Conservation (phyloP, 1,140 invertebrate species). For the Eciton burchellii region DNA sequence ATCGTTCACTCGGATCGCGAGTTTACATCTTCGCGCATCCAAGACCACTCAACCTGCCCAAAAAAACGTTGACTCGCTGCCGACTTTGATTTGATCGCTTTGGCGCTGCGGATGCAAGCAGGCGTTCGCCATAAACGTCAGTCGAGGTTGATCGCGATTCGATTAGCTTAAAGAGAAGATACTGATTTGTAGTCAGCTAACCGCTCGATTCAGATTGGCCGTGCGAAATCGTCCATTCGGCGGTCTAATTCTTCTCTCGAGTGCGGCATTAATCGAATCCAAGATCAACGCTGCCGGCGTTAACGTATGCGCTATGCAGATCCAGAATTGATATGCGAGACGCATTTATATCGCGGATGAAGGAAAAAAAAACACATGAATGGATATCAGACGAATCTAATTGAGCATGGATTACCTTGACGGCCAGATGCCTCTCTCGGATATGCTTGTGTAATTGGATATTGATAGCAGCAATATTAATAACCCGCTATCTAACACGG, state of each 20-base stretch:
- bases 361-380: not conserved
- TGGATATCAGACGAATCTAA: not conserved
- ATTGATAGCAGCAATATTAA: constrained; percentile 51
- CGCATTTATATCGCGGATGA: no score
- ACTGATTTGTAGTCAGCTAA: no score
- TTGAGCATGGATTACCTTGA: constrained; percentile 22
- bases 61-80: not conserved
- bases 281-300: not conserved
- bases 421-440: not conserved
- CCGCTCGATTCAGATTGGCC: no score
- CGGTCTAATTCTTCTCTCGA: no score
- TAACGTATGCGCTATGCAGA: not conserved
- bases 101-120: no score
- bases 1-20: not conserved
- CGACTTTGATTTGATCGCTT: not conserved
- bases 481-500: constrained; percentile 38
- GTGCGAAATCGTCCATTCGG: no score
- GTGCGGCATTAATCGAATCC: not conserved
- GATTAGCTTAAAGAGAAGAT: no score
- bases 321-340: not conserved
- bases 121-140: no score
- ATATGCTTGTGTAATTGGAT: constrained; percentile 25
- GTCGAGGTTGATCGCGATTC: no score
- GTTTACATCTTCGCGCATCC: not conserved
- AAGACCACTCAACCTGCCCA: not conserved